Evolutionary conservation across 2,797 vertebrate genomes (phyloP), one percentile per base, ranked within the genome.

Genomic region (Gastrophryne carolinensis): DNA sequence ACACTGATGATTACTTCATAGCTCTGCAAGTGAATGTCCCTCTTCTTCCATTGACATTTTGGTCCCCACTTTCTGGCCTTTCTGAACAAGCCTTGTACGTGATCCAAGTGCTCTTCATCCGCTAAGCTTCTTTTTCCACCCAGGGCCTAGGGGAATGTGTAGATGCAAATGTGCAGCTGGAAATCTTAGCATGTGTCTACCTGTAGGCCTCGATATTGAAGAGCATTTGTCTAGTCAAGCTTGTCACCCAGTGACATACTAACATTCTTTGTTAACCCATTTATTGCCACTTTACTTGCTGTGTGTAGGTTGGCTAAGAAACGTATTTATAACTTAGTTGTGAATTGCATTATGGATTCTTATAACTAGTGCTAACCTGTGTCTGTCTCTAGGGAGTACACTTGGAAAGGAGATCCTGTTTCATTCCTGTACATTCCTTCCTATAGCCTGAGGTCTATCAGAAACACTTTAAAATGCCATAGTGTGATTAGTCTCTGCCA

Each of bases 91-190:
- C 8, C 19, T n/a, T 15, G 23, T 17, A n/a, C n/a, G 39, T 44
- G 15, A 44, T 44, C n/a, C n/a, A n/a, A n/a, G n/a, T n/a, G n/a
- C n/a, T n/a, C n/a, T n/a, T 44, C n/a, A 17, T 44, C 15, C 39
- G 5, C n/a, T 64, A 15, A 27, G 37, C 5, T 2, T 63, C 47
- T 56, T 57, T 13, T 26, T 32, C 37, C 24, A 47, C 75, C 67
- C 60, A 54, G 15, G 67, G 67, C 75, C 56, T 41, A 10, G 19
- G 24, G 65, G 52, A 47, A 67, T 39, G n/a, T 29, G n/a, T 30
- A 58, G 64, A 44, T 60, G 54, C 64, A 57, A 21, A 26, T 61
- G 27, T 49, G 23, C 65, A 75, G 54, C 54, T 68, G 65, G 58
- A 26, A 24, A 64, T 19, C 11, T 23, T 35, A 57, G 21, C 75